Evolutionary conservation across 1,140 invertebrate genomes (phyloP), one percentile per base, ranked within the genome.

Genomic region (Drosophila parabipectinata): DNA sequence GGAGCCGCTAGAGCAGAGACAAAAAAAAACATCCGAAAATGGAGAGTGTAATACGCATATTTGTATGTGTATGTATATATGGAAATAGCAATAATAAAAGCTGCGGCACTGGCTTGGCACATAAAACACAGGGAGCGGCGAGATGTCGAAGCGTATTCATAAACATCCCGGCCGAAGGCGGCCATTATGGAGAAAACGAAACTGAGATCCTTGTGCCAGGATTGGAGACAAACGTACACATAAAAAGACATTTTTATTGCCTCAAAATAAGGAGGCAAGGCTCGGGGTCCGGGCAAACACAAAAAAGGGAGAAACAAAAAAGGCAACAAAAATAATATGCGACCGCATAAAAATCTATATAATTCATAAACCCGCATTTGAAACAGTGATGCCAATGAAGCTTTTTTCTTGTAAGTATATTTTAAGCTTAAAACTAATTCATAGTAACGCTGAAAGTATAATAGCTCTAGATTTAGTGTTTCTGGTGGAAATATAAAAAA

Each of bases 301-400:
- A 73, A 63, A 64, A 73, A 68, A 73, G 34, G 55, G 63, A 77
- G 76, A 63, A 73, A 50, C 41, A 76, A 74, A 64, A 84, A 83
- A 77, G 60, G 83, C 63, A 59, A 87, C 79, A 76, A 88, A 82
- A 87, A 88, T 87, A 87, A 83, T 87, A 88, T 87, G 83, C 83
- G 83, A 83, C 79, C 83, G 83, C 79, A 87, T 87, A 88, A 87
- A 87, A 87, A 87, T 87, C 79, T 83, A 88, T 87, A 87, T 87
- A 87, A 87, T 87, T 87, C 82, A 87, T 87, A 87, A 87, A 79
- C 75, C 54, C 74, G 66, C 73, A 79, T 34, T 34, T 7, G 10
- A 44, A n/a, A 4, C n/a, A 67, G 63, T 64, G 63, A 10, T 67
- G 63, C 2, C 18, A 7, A 4, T 9, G 5, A 18, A 10, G 34